A percentile compares a stretch with the other conserved stretches of the same genome.
These are phyloP conservation scores for Chelidonichthys spinosus DNA, from an alignment of 2,797 vertebrate genomes.

Conservation along the genomic window DNA sequence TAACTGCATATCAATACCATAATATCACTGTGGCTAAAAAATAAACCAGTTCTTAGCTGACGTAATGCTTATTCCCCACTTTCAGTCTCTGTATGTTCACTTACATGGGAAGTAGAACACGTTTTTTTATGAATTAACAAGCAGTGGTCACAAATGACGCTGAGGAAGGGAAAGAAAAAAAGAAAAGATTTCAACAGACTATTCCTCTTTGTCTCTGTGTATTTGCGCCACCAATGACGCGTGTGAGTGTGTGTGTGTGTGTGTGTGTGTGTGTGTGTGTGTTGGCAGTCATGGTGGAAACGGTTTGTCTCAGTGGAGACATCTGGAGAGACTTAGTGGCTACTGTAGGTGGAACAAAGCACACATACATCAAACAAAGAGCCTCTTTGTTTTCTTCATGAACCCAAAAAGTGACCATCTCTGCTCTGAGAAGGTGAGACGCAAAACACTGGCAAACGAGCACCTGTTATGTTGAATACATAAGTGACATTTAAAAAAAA, in stretches of 20 bases:
- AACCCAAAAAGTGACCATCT: background rate
- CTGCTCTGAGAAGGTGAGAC: conserved; percentile 35
- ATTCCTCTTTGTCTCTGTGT: background rate
- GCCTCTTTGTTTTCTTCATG: conserved; percentile 37
- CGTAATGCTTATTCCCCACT: too few species aligned
- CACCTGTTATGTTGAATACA: conserved; percentile 11
- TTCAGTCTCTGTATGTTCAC: too few species aligned
- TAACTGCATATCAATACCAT: background rate
- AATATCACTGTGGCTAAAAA: background rate
- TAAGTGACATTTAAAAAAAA: background rate
- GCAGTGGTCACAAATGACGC: too few species aligned
- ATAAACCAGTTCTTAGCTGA: background rate
- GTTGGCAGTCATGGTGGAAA: conserved; percentile 59
- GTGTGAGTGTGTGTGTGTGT: conserved; percentile 16
- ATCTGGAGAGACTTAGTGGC: conserved; percentile 64
- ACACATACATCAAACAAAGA: conserved; percentile 61
- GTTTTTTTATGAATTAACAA: too few species aligned
- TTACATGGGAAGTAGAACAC: too few species aligned
- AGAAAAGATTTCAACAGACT: too few species aligned
- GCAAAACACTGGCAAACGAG: background rate
- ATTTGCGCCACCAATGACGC: conserved; percentile 31
- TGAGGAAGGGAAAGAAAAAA: too few species aligned
- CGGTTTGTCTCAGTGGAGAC: conserved; percentile 49
- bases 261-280: conserved; percentile 14
- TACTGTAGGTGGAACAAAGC: conserved; percentile 65